These are phyloP conservation scores for Miniopterus natalensis DNA, from an alignment of 2,113 vertebrate genomes.

Conservation along the genomic window DNA sequence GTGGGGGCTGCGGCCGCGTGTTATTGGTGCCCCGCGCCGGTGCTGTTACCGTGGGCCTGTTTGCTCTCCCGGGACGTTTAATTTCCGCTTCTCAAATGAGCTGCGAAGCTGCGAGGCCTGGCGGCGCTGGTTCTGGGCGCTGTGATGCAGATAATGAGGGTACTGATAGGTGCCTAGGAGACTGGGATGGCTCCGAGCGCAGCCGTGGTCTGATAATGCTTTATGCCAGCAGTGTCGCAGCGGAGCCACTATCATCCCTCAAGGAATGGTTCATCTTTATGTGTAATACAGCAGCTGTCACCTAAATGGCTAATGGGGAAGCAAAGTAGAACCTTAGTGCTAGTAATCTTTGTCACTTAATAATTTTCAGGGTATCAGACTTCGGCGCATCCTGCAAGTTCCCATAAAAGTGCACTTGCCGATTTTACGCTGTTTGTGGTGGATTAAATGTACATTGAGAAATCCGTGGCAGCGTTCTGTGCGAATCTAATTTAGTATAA, in stretches of 20 bases:
- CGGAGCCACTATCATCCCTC: constrained; percentile 92
- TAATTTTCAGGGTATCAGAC: constrained; percentile 91
- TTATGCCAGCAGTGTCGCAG: constrained; percentile 91
- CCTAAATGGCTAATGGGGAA: constrained; percentile 92
- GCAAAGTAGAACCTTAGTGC: constrained; percentile 89
- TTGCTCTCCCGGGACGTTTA: constrained; percentile 93
- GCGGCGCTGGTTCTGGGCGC: constrained; percentile 91
- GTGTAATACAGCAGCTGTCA: constrained; percentile 93
- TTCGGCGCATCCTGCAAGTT: constrained; percentile 83
- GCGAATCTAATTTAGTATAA: constrained; percentile 87
- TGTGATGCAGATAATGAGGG: constrained; percentile 97
- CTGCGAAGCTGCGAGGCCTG: constrained; percentile 92
- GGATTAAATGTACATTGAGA: constrained; percentile 87
- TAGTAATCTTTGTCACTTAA: constrained; percentile 92
- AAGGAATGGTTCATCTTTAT: constrained; percentile 93
- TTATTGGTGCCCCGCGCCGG: constrained; percentile 88
- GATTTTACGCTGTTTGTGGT: constrained; percentile 76
- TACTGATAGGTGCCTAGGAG: constrained; percentile 98
- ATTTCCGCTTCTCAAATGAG: constrained; percentile 97
- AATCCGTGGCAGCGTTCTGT: constrained; percentile 80
- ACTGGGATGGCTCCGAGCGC: constrained; percentile 94
- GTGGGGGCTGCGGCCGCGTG: constrained; percentile 88
- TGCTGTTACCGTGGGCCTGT: constrained; percentile 90
- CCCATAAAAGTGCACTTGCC: constrained; percentile 79
- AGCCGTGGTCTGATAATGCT: constrained; percentile 96